Percentiles rank a stretch among this genome's conserved stretches.
These are phyloP conservation scores for Chlorocebus sabaeus DNA, from an alignment of 2,113 vertebrate genomes.

Conservation along the genomic window DNA sequence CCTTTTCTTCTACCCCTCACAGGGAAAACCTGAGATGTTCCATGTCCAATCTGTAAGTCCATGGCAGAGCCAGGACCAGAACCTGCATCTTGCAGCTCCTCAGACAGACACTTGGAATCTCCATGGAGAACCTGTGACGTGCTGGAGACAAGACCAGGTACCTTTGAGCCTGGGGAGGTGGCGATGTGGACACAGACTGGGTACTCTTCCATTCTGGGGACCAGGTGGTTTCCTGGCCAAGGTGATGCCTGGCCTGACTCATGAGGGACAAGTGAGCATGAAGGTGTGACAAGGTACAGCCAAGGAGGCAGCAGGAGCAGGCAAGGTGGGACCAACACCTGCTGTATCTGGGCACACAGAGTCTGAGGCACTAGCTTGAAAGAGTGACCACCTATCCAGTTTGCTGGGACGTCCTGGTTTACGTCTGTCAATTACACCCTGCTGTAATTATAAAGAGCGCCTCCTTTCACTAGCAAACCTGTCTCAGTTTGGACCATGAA, in stretches of 20 bases:
- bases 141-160: background rate
- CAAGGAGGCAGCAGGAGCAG: background rate
- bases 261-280: no score
- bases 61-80: background rate
- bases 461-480: background rate
- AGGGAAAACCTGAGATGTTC: background rate
- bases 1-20: background rate
- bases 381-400: background rate
- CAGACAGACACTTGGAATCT: background rate
- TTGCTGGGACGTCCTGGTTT: background rate
- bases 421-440: accelerated
- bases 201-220: background rate
- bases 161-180: background rate
- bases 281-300: background rate
- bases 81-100: background rate
- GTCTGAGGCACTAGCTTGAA: background rate
- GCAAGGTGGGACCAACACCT: no score
- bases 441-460: background rate
- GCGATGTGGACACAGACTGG: background rate
- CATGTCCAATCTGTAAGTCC: background rate
- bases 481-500: background rate
- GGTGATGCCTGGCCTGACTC: background rate
- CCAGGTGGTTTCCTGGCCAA: background rate
- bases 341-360: background rate
- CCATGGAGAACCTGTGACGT: background rate